Conservation (phyloP, 2,113 vertebrate genomes). For the Nothocercus nigrocapillus region DNA sequence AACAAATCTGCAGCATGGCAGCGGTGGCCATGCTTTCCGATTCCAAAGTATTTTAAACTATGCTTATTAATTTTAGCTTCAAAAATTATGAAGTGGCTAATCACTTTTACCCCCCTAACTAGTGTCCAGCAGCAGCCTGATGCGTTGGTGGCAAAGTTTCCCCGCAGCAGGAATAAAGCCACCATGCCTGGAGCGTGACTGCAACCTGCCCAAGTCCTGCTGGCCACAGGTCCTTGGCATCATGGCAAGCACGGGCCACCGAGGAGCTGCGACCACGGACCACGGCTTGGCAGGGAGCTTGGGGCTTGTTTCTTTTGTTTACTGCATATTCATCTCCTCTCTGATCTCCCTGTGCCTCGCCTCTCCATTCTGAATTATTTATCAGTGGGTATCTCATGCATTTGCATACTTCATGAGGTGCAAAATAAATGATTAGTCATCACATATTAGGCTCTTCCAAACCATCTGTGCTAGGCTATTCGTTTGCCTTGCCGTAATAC, state of each 20-base stretch:
- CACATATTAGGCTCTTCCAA: background rate
- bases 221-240: background rate
- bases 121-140: background rate
- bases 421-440: slow-evolving; percentile 44
- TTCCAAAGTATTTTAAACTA: background rate
- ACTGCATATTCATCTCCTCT: background rate
- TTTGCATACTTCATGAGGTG: slow-evolving; percentile 61
- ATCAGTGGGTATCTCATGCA: slow-evolving; percentile 48
- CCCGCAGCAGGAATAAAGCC: background rate
- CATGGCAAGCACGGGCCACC: background rate
- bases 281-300: background rate
- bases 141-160: background rate
- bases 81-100: background rate
- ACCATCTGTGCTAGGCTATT: slow-evolving; percentile 6
- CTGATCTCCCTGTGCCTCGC: background rate
- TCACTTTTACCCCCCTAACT: background rate
- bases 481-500: background rate
- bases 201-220: background rate
- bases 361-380: slow-evolving; percentile 56
- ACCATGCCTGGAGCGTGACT: too few relatives aligned
- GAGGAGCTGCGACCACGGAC: background rate
- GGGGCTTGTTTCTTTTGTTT: background rate
- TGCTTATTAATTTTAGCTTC: background rate
- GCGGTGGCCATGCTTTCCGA: background rate
- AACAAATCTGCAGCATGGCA: background rate